Conservation (phyloP, 2,888 invertebrate genomes). For the Tipula vernalis region DNA sequence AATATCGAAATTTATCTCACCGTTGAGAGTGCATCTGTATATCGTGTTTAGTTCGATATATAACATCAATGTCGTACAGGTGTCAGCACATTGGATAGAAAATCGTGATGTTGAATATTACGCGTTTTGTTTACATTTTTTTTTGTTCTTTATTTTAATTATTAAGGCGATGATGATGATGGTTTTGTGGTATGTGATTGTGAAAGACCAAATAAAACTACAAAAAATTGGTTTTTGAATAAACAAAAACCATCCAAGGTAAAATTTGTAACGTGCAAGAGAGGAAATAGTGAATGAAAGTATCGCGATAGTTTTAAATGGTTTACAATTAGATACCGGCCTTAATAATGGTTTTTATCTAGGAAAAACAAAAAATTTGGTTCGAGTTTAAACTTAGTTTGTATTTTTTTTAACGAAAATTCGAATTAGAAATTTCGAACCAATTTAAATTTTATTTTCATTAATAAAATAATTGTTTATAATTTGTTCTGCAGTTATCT, state of each 20-base stretch:
- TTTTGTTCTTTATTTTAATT: not conserved
- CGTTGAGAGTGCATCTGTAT: not conserved
- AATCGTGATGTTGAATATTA: not conserved
- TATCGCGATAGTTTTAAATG: not conserved
- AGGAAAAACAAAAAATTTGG: not conserved
- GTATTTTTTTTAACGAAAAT: too few species aligned
- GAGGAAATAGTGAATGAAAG: not conserved
- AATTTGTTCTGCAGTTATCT: too few species aligned
- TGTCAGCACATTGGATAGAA: not conserved
- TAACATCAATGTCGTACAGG: not conserved
- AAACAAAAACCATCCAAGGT: not conserved
- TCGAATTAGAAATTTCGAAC: too few species aligned
- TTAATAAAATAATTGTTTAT: too few species aligned
- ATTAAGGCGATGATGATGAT: not conserved
- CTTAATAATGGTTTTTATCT: not conserved
- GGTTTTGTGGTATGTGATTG: not conserved
- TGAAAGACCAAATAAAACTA: not conserved
- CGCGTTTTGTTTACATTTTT: not conserved
- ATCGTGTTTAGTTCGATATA: not conserved
- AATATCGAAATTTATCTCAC: not conserved
- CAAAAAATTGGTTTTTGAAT: too few species aligned
- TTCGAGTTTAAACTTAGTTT: not conserved
- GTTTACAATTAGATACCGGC: not conserved
- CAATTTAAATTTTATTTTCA: too few species aligned
- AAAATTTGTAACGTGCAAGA: not conserved